phyloP scores from a whole-genome alignment of 2,888 invertebrate genomes.

The Aricia artaxerxes region DNA sequence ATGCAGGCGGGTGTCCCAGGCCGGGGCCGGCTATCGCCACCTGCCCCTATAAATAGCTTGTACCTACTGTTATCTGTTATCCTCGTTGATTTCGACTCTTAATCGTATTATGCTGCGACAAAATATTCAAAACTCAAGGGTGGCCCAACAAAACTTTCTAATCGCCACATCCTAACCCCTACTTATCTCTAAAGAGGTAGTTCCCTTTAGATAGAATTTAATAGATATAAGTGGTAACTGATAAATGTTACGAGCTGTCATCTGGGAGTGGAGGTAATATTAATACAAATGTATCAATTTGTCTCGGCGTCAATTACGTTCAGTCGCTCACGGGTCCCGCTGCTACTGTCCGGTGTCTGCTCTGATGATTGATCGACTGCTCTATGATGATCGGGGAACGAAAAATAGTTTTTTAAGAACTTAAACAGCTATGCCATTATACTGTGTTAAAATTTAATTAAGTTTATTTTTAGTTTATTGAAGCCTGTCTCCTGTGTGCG shows the following conservation, averaged over 20 bases:
- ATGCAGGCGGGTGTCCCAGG: too few relatives aligned
- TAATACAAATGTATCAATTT: not conserved
- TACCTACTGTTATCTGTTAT: too few relatives aligned
- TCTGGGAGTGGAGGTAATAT: not conserved
- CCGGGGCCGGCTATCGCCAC: too few relatives aligned
- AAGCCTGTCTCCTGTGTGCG: too few relatives aligned
- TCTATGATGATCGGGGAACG: not conserved
- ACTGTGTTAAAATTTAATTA: too few relatives aligned
- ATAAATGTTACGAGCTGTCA: not conserved
- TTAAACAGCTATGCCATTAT: not conserved
- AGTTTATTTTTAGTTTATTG: too few relatives aligned
- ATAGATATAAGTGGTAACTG: not conserved
- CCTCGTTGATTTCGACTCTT: too few relatives aligned
- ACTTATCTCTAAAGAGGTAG: not conserved
- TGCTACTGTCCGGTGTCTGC: not conserved
- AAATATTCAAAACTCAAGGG: not conserved
- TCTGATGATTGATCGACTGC: not conserved
- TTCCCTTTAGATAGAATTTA: not conserved
- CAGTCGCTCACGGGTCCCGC: not conserved
- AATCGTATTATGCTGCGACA: not conserved
- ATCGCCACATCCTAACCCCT: not conserved
- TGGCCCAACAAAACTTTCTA: not conserved
- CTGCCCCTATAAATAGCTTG: too few relatives aligned
- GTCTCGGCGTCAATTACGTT: not conserved
- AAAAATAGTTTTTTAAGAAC: not conserved